These are phyloP conservation scores for Dynastes maya DNA, from an alignment of 2,888 invertebrate genomes.

Conservation along the genomic window DNA sequence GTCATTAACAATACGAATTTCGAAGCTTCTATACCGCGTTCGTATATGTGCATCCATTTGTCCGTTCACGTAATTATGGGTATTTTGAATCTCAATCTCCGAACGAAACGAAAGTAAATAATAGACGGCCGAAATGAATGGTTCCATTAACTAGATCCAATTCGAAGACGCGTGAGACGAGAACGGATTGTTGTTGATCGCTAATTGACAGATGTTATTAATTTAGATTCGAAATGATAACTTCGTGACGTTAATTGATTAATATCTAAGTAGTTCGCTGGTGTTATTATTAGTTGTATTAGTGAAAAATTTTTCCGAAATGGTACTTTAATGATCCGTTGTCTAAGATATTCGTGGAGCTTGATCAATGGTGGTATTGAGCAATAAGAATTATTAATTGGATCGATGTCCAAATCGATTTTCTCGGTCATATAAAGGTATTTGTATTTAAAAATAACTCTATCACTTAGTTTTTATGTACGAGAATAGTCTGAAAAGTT, in stretches of 20 bases:
- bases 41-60: constrained; percentile 5
- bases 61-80: constrained; percentile 6
- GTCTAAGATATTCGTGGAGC: too few relatives aligned
- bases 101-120: constrained; percentile 8
- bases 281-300: background rate
- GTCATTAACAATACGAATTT: constrained; percentile 26
- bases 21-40: background rate
- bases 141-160: constrained; percentile 4
- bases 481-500: too few relatives aligned
- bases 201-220: constrained; percentile 27
- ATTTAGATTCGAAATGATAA: constrained; percentile 38
- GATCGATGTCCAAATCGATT: too few relatives aligned
- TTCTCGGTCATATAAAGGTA: too few relatives aligned
- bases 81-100: constrained; percentile 4
- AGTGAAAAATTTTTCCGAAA: background rate
- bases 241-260: constrained; percentile 8
- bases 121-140: constrained; percentile 19
- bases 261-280: background rate
- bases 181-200: constrained; percentile 26
- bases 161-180: constrained; percentile 1
- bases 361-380: too few relatives aligned
- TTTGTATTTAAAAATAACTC: too few relatives aligned
- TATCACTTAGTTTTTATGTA: too few relatives aligned
- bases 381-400: too few relatives aligned
- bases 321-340: too few relatives aligned